Percentiles rank a stretch among this genome's conserved stretches.
Conservation (phyloP, 2,888 invertebrate genomes). For the Leucania comma region DNA sequence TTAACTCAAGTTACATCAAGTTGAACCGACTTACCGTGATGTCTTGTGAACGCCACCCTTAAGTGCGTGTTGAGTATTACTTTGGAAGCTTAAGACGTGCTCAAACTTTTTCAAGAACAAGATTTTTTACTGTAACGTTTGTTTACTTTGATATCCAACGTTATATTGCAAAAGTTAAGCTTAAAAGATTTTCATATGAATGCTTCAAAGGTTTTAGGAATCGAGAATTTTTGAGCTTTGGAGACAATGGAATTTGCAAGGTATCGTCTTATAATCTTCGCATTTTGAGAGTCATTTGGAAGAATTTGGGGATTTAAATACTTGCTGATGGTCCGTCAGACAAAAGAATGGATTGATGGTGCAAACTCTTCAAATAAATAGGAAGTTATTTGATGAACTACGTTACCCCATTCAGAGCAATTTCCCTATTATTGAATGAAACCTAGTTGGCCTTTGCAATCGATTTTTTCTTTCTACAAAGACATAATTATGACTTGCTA, state of each 20-base stretch:
- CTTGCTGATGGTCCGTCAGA: slow-evolving; percentile 2
- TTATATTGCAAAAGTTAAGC: slow-evolving; percentile 65
- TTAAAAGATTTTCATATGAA: slow-evolving; percentile 47
- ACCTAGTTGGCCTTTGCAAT: too few relatives aligned
- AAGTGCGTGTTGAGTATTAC: slow-evolving; percentile 73
- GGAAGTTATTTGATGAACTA: too few relatives aligned
- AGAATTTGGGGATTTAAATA: slow-evolving; percentile 29
- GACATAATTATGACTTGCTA: too few relatives aligned
- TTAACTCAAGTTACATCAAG: slow-evolving; percentile 64
- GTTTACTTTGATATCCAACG: slow-evolving; percentile 62
- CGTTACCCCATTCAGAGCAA: too few relatives aligned
- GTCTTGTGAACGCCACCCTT: slow-evolving; percentile 59
- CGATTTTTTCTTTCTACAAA: too few relatives aligned
- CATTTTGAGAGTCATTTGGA: slow-evolving; percentile 31
- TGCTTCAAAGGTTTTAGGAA: slow-evolving; percentile 36
- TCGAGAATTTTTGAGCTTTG: slow-evolving; percentile 11
- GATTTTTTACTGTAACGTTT: slow-evolving; percentile 60
- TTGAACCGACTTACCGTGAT: slow-evolving; percentile 57
- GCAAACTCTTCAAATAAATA: too few relatives aligned
- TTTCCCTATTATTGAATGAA: too few relatives aligned
- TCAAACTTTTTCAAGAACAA: slow-evolving; percentile 68
- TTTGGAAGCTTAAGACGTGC: slow-evolving; percentile 68
- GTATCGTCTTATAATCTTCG: slow-evolving; percentile 38
- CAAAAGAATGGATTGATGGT: too few relatives aligned
- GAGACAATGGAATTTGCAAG: slow-evolving; percentile 43